phyloP scores from a whole-genome alignment of 2,113 vertebrate genomes.

The Vanacampus margaritifer region DNA sequence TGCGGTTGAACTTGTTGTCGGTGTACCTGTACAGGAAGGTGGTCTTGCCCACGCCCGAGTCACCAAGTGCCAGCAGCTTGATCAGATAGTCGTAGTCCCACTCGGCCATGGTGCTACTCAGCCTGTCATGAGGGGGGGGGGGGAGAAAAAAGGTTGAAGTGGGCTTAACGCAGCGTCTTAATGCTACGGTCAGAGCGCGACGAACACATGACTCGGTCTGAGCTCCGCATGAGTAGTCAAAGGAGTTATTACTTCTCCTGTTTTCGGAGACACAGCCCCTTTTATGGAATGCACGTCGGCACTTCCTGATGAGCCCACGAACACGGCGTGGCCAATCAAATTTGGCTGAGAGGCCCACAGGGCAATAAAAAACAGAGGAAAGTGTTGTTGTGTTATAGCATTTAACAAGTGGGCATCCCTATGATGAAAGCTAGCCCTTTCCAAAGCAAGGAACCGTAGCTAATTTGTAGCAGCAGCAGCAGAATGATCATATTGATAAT shows the following conservation, averaged over 20 bases:
- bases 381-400: neutral
- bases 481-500: neutral
- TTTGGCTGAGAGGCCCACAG: slow-evolving; percentile 7
- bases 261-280: slow-evolving; percentile 45
- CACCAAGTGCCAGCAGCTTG: slow-evolving; percentile 93
- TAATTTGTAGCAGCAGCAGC: neutral
- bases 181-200: slow-evolving; percentile 50
- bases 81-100: slow-evolving; percentile 96
- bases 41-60: slow-evolving; percentile 93
- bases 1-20: slow-evolving; percentile 90
- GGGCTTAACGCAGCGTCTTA: slow-evolving; percentile 32
- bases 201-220: slow-evolving; percentile 64
- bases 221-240: slow-evolving; percentile 69
- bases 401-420: neutral
- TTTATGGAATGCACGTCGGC: slow-evolving; percentile 34
- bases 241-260: slow-evolving; percentile 26
- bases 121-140: slow-evolving; percentile 58
- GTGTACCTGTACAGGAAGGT: slow-evolving; percentile 93
- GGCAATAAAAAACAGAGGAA: neutral
- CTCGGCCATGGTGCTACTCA: slow-evolving; percentile 83
- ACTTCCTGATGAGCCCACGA: slow-evolving; percentile 1
- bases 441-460: neutral
- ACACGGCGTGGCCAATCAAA: slow-evolving; percentile 14
- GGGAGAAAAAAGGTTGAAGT: slow-evolving; percentile 16
- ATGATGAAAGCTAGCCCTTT: neutral